These are phyloP conservation scores for Neoitamus cyanurus DNA, from an alignment of 2,888 invertebrate species.

Conservation along the genomic window DNA sequence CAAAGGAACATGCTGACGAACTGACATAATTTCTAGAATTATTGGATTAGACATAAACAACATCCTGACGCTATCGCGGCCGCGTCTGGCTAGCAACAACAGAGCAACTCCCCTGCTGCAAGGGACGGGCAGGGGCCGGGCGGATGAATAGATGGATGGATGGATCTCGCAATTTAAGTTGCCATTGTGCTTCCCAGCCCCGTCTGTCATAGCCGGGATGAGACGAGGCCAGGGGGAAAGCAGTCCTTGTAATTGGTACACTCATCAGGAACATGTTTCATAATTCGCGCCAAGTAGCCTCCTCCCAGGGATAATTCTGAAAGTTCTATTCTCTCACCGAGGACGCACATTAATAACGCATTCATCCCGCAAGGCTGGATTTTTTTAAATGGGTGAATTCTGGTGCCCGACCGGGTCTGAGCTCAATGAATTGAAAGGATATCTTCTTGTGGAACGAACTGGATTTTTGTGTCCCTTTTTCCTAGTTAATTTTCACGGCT, in stretches of 20 bases:
- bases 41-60: slow-evolving; percentile 14
- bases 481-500: neutral
- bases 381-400: slow-evolving; percentile 31
- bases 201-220: neutral
- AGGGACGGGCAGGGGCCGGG: neutral
- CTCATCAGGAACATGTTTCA: slow-evolving; percentile 35
- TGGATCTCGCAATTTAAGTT: slow-evolving; percentile 33
- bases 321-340: slow-evolving; percentile 28
- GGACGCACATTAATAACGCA: slow-evolving; percentile 39
- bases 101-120: neutral
- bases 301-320: slow-evolving; percentile 20
- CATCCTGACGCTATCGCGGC: neutral
- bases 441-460: slow-evolving; percentile 34
- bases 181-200: neutral
- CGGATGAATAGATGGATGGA: neutral
- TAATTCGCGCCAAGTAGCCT: slow-evolving; percentile 5
- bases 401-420: slow-evolving; percentile 2
- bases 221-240: neutral
- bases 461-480: slow-evolving; percentile 18
- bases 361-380: slow-evolving; percentile 19
- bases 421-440: slow-evolving; percentile 21
- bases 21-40: slow-evolving; percentile 30
- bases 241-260: slow-evolving; percentile 5
- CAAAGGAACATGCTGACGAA: neutral
- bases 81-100: neutral